Percentiles rank a stretch among this genome's conserved stretches.
Conservation (phyloP, 2,888 invertebrate genomes). For the Eulithis prunata region DNA sequence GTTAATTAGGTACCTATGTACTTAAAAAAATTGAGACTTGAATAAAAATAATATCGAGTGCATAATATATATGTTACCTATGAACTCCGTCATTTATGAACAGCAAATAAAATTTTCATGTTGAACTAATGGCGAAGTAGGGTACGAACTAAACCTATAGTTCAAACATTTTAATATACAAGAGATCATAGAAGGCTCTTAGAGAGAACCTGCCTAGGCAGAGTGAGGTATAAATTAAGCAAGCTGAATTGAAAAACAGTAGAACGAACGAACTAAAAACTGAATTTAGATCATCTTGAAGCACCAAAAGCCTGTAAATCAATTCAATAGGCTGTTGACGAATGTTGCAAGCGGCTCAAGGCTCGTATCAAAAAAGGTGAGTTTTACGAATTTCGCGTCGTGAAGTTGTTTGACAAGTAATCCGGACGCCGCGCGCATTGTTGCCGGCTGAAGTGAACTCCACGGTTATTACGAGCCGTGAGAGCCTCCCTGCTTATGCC, state of each 20-base stretch:
- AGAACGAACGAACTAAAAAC: slow-evolving; percentile 20
- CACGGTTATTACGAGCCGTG: slow-evolving; percentile 62
- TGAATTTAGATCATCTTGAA: slow-evolving; percentile 42
- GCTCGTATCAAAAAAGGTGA: slow-evolving; percentile 57
- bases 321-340: slow-evolving; percentile 55
- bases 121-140: too few species aligned
- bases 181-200: too few species aligned
- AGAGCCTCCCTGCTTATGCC: slow-evolving; percentile 51
- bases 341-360: slow-evolving; percentile 47
- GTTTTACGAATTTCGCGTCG: slow-evolving; percentile 67
- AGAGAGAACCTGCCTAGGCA: too few species aligned
- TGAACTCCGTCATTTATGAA: too few species aligned
- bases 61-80: too few species aligned
- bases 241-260: background rate
- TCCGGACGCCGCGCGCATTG: slow-evolving; percentile 63
- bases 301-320: slow-evolving; percentile 53
- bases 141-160: too few species aligned
- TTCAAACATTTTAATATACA: too few species aligned
- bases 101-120: too few species aligned
- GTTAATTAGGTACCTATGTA: too few species aligned
- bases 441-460: slow-evolving; percentile 55
- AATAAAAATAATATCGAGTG: too few species aligned
- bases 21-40: too few species aligned
- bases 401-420: slow-evolving; percentile 73
- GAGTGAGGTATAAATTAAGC: too few species aligned